phyloP scores from a whole-genome alignment of 2,113 vertebrate genomes.

The Tragelaphus buxtoni region DNA sequence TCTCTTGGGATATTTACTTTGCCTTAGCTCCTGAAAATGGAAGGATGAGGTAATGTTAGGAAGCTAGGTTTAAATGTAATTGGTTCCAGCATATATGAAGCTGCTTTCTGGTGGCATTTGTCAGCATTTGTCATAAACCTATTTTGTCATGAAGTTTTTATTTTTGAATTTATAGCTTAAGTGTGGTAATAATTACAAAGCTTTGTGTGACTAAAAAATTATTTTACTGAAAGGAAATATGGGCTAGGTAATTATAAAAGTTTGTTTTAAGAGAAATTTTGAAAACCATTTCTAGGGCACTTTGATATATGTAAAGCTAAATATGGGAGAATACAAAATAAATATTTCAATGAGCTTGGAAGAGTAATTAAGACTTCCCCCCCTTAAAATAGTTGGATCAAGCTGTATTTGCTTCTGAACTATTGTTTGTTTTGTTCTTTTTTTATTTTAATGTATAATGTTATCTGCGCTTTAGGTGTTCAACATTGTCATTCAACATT shows the following conservation, averaged over 20 bases:
- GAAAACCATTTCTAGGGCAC: not conserved
- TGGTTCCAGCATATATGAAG: not conserved
- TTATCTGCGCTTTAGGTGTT: not conserved
- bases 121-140: not conserved
- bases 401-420: not conserved
- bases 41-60: not conserved
- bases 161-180: not conserved
- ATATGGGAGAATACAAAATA: not conserved
- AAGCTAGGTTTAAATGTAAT: not conserved
- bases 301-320: conserved; percentile 9
- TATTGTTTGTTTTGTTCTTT: not conserved
- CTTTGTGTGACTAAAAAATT: not conserved
- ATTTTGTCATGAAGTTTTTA: not conserved
- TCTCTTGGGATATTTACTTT: not conserved
- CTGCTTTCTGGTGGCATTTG: not conserved
- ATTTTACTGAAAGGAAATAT: not conserved
- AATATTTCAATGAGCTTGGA: not conserved
- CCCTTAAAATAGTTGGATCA: not conserved
- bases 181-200: not conserved
- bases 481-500: not conserved
- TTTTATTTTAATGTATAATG: not conserved
- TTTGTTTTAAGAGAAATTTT: not conserved
- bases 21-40: not conserved
- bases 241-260: not conserved
- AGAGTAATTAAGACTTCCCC: not conserved